Conservation (phyloP, 2,888 invertebrate genomes). For the Sinopyrophorus schimmeli region DNA sequence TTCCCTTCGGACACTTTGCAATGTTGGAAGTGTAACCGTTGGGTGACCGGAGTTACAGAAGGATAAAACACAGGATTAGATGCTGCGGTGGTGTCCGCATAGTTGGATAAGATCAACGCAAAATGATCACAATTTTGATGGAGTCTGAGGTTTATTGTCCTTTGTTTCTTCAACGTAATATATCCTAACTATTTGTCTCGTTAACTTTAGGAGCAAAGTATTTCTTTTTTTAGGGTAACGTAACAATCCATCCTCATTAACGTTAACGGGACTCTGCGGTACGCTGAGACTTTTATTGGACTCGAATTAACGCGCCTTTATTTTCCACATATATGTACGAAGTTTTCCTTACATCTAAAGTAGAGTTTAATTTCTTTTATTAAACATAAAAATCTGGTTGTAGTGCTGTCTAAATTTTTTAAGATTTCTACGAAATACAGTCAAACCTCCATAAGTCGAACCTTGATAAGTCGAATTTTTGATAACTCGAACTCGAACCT, state of each 20-base stretch:
- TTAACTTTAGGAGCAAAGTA: constrained; percentile 13
- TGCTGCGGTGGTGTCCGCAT: constrained; percentile 5
- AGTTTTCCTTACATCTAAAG: not conserved
- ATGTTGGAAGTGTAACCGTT: constrained; percentile 8
- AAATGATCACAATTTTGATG: constrained; percentile 16
- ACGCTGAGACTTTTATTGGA: constrained; percentile 5
- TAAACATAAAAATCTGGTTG: too few species aligned
- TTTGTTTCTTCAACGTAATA: constrained; percentile 11
- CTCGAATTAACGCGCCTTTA: constrained; percentile 10
- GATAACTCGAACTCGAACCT: too few species aligned
- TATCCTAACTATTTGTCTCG: constrained; percentile 13
- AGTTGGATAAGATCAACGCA: constrained; percentile 10
- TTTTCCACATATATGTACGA: constrained; percentile 1
- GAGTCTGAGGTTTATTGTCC: constrained; percentile 14
- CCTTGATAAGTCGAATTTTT: too few species aligned
- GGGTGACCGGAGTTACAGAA: not conserved
- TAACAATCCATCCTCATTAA: constrained; percentile 15
- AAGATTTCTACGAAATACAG: too few species aligned
- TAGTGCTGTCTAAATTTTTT: too few species aligned
- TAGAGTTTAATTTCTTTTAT: not conserved
- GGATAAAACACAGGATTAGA: constrained; percentile 12
- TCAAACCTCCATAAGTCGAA: too few species aligned
- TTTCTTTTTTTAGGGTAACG: constrained; percentile 8
- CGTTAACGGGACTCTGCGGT: constrained; percentile 7
- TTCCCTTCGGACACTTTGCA: constrained; percentile 5